phyloP scores from a whole-genome alignment of 2,888 invertebrate genomes.

The Bimastos eiseni region DNA sequence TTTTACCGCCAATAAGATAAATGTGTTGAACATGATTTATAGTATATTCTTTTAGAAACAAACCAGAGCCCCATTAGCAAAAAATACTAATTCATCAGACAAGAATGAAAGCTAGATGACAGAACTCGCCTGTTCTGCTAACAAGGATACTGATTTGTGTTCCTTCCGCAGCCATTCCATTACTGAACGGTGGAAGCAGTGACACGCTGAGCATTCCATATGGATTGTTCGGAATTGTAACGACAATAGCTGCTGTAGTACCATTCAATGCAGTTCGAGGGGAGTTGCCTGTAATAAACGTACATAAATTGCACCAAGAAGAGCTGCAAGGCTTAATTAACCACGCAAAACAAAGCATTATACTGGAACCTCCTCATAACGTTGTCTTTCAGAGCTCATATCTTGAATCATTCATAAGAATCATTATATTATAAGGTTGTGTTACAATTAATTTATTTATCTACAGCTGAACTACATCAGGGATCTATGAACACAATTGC shows the following conservation, averaged over 20 bases:
- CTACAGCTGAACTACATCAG: too few relatives aligned
- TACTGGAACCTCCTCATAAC: background rate
- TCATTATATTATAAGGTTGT: too few relatives aligned
- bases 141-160: slow-evolving; percentile 48
- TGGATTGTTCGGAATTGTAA: slow-evolving; percentile 56
- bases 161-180: slow-evolving; percentile 35
- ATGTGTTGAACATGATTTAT: background rate
- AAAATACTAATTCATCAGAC: background rate
- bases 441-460: too few relatives aligned
- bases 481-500: too few relatives aligned
- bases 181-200: background rate
- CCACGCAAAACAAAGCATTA: background rate
- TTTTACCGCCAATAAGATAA: too few relatives aligned
- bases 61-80: background rate
- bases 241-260: slow-evolving; percentile 48
- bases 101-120: background rate
- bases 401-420: too few relatives aligned
- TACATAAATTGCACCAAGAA: too few relatives aligned
- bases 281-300: background rate
- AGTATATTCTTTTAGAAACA: too few relatives aligned
- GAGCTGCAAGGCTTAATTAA: background rate
- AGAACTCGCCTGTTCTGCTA: slow-evolving; percentile 48
- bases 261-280: slow-evolving; percentile 19
- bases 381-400: too few relatives aligned
- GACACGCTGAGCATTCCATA: slow-evolving; percentile 54